A percentile compares a stretch with the other conserved stretches of the same genome.
Evolutionary conservation across 1,140 invertebrate species (phyloP).

Genomic region (Drosophila tristis): DNA sequence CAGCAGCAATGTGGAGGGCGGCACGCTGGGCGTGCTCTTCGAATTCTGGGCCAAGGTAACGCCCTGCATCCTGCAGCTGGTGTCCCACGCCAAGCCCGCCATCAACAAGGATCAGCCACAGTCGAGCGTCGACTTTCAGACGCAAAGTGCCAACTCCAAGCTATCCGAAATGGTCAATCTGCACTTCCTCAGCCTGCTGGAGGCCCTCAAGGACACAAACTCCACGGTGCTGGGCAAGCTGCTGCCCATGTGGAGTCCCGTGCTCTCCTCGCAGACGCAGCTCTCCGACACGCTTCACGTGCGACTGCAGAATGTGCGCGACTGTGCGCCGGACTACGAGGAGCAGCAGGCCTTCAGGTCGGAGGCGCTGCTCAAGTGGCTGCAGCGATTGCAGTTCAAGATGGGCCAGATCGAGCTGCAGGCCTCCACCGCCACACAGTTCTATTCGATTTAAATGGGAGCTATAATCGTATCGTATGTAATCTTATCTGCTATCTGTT

Average conservation of each 20-base stretch:
- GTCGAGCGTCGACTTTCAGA: constrained; percentile 58
- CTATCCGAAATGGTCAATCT: constrained; percentile 98
- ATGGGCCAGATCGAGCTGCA: constrained; percentile 99
- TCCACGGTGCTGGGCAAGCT: constrained; percentile 95
- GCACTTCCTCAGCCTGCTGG: constrained; percentile 97
- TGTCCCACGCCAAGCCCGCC: constrained; percentile 95
- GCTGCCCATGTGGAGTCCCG: constrained; percentile 94
- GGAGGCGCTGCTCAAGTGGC: constrained; percentile 90
- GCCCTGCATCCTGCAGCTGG: constrained; percentile 95
- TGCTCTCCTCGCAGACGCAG: constrained; percentile 94
- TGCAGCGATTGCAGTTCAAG: constrained; percentile 97
- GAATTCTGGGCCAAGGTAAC: constrained; percentile 99
- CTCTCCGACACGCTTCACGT: constrained; percentile 95
- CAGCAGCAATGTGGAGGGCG: constrained; percentile 88
- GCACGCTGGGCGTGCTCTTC: constrained; percentile 93
- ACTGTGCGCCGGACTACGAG: constrained; percentile 87
- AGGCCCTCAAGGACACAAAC: constrained; percentile 97
- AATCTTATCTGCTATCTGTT: constrained; percentile 35
- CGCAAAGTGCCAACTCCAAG: constrained; percentile 84
- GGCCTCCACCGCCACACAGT: constrained; percentile 90
- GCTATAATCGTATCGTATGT: constrained; percentile 9
- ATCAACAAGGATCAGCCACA: constrained; percentile 56
- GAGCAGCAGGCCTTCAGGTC: constrained; percentile 74
- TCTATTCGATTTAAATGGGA: constrained; percentile 79
- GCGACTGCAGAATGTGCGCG: constrained; percentile 94